Evolutionary conservation across 2,113 vertebrate species (phyloP).

Genomic region (Scytalopus superciliaris): DNA sequence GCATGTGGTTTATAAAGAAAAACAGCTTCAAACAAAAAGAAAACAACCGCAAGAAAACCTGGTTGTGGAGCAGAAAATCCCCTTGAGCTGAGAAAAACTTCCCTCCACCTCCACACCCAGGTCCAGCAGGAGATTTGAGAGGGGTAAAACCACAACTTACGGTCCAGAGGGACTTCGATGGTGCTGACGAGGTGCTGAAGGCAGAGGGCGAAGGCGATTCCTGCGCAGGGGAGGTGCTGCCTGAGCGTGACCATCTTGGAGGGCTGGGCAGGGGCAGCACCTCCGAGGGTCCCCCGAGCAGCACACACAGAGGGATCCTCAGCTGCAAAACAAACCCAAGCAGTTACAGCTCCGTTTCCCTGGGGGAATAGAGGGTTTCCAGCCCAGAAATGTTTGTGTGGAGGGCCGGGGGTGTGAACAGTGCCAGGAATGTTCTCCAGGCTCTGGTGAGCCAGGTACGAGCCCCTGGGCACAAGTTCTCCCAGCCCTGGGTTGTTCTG

Average conservation of each 20-base stretch:
- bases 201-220: slow-evolving; percentile 73
- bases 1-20: neutral
- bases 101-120: neutral
- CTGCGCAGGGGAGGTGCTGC: slow-evolving; percentile 36
- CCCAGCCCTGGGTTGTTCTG: neutral
- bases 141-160: slow-evolving; percentile 75
- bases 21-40: neutral
- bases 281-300: neutral
- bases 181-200: slow-evolving; percentile 72
- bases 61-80: neutral
- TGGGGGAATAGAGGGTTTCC: fast-evolving
- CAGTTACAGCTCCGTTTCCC: fast-evolving
- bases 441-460: neutral
- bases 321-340: slow-evolving; percentile 54
- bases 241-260: slow-evolving; percentile 79
- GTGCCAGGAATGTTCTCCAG: neutral
- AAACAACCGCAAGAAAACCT: neutral
- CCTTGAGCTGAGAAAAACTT: neutral
- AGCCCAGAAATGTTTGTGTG: neutral
- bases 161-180: slow-evolving; percentile 89
- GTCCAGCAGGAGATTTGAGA: fast-evolving
- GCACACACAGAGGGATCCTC: neutral
- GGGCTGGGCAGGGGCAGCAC: neutral
- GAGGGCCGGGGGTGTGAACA: fast-evolving
- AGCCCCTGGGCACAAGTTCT: fast-evolving